Percentiles rank a stretch among this genome's conserved stretches.
Conservation (phyloP, 2,113 vertebrate species). For the Pagrus major region DNA sequence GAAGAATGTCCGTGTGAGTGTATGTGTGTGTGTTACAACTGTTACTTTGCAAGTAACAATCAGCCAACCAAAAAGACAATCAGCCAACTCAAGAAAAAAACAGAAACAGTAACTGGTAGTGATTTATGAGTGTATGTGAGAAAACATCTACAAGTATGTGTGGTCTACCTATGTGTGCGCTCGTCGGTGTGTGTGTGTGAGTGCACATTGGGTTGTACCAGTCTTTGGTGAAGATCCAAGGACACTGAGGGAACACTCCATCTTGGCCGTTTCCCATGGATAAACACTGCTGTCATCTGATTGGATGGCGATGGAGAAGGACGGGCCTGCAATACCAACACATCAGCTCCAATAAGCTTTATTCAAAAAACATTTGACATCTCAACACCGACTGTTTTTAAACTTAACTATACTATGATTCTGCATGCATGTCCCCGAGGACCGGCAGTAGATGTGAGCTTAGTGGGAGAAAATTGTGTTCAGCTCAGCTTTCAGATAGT, state of each 20-base stretch:
- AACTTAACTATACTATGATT: constrained; percentile 22
- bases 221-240: constrained; percentile 86
- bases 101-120: neutral
- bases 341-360: constrained; percentile 11
- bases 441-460: neutral
- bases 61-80: no score
- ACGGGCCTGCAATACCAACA: constrained; percentile 84
- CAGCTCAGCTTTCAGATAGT: constrained; percentile 4
- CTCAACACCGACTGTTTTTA: constrained; percentile 28
- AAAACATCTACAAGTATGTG: neutral
- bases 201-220: constrained; percentile 77
- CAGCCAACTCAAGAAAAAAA: neutral
- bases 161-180: neutral
- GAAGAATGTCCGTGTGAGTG: neutral
- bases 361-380: constrained; percentile 17
- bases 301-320: constrained; percentile 88
- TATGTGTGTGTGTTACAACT: neutral
- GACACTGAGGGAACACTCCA: constrained; percentile 87
- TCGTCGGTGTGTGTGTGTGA: constrained; percentile 1
- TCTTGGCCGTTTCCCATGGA: constrained; percentile 90
- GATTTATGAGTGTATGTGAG: constrained; percentile 2
- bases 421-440: constrained; percentile 11
- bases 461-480: neutral
- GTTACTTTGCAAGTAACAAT: neutral
- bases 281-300: constrained; percentile 87